Evolutionary conservation across 2,797 vertebrate genomes (phyloP), one percentile per base, ranked within the genome.

Genomic region (Columba guinea): DNA sequence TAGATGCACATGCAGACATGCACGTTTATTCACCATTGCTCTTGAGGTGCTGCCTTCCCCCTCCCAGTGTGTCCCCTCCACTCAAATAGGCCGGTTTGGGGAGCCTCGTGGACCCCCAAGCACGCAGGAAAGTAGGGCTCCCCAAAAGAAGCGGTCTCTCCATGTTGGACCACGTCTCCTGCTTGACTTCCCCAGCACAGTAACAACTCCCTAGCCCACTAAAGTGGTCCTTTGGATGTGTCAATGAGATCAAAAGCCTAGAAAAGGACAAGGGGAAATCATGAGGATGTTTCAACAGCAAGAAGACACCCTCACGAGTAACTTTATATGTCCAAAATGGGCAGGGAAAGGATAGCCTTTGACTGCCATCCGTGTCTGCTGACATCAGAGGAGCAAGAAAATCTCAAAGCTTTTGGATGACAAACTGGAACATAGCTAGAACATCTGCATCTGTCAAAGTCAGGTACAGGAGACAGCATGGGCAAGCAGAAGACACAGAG

Each of bases 341-440:
- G 24, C 60, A 39, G 48, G 7, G 23, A 51, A 67, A 77, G 28
- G 22, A 34, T 10, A 86, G 14, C 19, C 34, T 78, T 75, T 65
- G 69, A 34, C 51, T 46, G 27, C 46, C 34, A 34, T 21, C 37
- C 3, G 0, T 16, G 26, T 30, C 63, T 73, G 59, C 62, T 84
- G 84, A 76, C 70, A 28, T 84, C 88, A 81, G 39, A 78, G 41
- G 41, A 90, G 28, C 19, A 59, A 76, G 48, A 63, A 89, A 91
- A 78, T 60, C 60, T 67, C 71, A 56, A 39, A 53, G 65, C 27
- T 87, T 95, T 87, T 74, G 56, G 22, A 28, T 63, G 32, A 87
- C 80, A 73, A 87, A 93, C 30, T 62, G 60, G 67, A 93, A 71
- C 69, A 69, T 23, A 91, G 75, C 22, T 24, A 80, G 67, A 94